Percentiles rank a stretch among this genome's conserved stretches.
Conservation (phyloP, 2,888 invertebrate genomes). For the Dasysyrphus albostriatus region DNA sequence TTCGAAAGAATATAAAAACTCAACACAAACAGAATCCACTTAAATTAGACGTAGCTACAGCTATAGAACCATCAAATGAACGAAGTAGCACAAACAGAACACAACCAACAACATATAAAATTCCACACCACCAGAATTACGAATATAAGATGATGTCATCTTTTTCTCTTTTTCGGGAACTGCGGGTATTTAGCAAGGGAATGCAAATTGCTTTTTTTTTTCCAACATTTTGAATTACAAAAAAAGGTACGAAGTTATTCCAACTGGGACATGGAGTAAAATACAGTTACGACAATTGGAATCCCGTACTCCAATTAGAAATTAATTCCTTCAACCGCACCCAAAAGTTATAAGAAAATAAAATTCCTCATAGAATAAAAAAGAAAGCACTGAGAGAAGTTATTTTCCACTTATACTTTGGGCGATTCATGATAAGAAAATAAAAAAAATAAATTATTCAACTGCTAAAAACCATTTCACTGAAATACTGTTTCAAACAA, state of each 20-base stretch:
- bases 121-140: constrained; percentile 49
- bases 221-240: constrained; percentile 8
- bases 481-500: constrained; percentile 37
- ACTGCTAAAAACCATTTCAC: constrained; percentile 43
- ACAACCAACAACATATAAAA: constrained; percentile 39
- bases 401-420: not conserved
- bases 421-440: not conserved
- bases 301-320: constrained; percentile 1
- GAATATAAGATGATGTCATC: constrained; percentile 67
- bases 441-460: constrained; percentile 4
- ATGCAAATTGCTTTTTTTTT: constrained; percentile 43
- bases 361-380: not conserved
- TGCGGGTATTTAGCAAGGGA: constrained; percentile 15
- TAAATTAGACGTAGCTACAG: constrained; percentile 38
- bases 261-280: not conserved
- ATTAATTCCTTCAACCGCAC: constrained; percentile 28
- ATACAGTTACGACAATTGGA: constrained; percentile 30
- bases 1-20: constrained; percentile 30
- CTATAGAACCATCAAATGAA: constrained; percentile 30
- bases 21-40: constrained; percentile 56
- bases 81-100: constrained; percentile 33
- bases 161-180: constrained; percentile 51
- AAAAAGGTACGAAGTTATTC: constrained; percentile 10
- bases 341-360: not conserved
- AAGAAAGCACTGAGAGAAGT: constrained; percentile 7